phyloP scores from a whole-genome alignment of 1,140 invertebrate genomes.

The Telenomus remus region DNA sequence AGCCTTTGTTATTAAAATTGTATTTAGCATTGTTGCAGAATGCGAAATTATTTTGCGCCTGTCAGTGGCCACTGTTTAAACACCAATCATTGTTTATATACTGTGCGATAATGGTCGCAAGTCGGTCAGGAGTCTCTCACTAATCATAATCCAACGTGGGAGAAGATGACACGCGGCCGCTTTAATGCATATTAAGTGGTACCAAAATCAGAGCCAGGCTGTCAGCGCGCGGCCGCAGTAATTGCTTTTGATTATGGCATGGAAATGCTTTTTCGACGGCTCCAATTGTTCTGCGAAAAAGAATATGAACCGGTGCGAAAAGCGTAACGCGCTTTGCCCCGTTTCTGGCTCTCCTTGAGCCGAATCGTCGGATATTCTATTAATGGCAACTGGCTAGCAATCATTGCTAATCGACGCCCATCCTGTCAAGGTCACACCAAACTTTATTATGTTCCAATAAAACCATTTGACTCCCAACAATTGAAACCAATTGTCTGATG shows the following conservation, averaged over 20 bases:
- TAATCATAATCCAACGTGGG: slow-evolving; percentile 35
- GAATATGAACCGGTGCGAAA: slow-evolving; percentile 20
- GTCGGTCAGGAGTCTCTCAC: slow-evolving; percentile 5
- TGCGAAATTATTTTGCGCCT: too few species aligned
- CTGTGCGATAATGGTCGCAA: slow-evolving; percentile 10
- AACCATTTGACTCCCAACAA: slow-evolving; percentile 24
- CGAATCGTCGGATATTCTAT: slow-evolving; percentile 60
- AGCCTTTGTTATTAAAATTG: too few species aligned
- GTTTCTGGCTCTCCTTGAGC: slow-evolving; percentile 62
- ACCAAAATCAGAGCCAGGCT: slow-evolving; percentile 12
- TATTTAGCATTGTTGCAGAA: too few species aligned
- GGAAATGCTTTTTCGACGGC: slow-evolving; percentile 15
- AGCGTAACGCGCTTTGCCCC: slow-evolving; percentile 34
- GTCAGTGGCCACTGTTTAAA: too few species aligned
- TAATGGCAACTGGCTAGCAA: slow-evolving; percentile 52
- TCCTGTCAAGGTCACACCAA: slow-evolving; percentile 41
- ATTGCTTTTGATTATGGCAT: slow-evolving; percentile 28
- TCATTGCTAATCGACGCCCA: slow-evolving; percentile 38
- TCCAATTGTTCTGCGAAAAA: slow-evolving; percentile 32
- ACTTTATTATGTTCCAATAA: slow-evolving; percentile 38
- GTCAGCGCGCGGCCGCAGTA: slow-evolving; percentile 6
- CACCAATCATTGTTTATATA: slow-evolving; percentile 11
- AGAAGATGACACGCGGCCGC: slow-evolving; percentile 27
- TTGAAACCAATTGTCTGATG: slow-evolving; percentile 26
- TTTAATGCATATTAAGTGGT: slow-evolving; percentile 40